Evolutionary conservation across 1,140 invertebrate genomes (phyloP), one percentile per base, ranked within the genome.

Genomic region (Sitophilus oryzae): DNA sequence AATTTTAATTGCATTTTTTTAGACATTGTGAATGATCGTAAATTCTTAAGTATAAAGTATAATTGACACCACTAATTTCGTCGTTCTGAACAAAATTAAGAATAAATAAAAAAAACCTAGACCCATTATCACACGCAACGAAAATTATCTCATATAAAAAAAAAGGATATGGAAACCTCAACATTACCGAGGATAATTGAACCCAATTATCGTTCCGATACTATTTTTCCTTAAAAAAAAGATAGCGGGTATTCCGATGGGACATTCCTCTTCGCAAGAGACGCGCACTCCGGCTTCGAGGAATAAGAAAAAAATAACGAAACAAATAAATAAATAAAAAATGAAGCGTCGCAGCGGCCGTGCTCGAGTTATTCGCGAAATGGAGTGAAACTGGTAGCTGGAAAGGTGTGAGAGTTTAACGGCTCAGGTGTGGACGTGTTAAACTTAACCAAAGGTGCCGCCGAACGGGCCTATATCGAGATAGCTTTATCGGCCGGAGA

Each of bases 381-480:
- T 61, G 60, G 59, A 65, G 60, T 59, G 63, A 65, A 65, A 65
- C 63, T 65, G 63, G 63, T 65, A 65, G 63, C 63, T 38, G 60
- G 21, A 60, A 65, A 65, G 63, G 63, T 65, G 63, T 65, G 63
- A 62, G 63, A 61, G 48, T 63, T 59, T 59, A 65, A 65, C 63
- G 53, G 63, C 58, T 65, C 60, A 62, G 60, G 60, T 65, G 63
- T 63, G 63, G 63, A 65, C 63, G 58, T 62, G 63, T 65, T 60
- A 56, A 59, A 47, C 54, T 54, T 50, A 53, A 63, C 56, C 63
- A 65, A 65, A 65, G 60, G 55, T 43, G 52, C 63, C 63, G 63
- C 60, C 62, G n/a, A 50, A 14, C 45, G 40, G 48, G 41, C 41
- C 55, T 45, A 41, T 34, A 55, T 46, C 43, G 43, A 2, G 15